A percentile compares a stretch with the other conserved stretches of the same genome.
Conservation (phyloP, 2,797 vertebrate species). For the Alauda arvensis region DNA sequence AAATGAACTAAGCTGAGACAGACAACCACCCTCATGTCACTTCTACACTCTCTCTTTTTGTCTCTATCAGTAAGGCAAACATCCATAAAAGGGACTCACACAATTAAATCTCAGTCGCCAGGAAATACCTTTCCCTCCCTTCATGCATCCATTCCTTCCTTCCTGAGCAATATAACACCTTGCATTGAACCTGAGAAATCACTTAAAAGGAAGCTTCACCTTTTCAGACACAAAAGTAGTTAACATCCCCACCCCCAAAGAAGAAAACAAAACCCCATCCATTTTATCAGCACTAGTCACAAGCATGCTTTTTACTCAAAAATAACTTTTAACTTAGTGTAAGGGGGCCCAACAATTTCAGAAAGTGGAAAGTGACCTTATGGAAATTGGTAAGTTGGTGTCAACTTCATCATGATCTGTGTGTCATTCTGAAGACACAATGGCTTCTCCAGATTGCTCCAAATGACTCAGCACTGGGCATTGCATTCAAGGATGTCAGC, state of each 20-base stretch:
- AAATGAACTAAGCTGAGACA: not conserved
- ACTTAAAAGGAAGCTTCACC: not conserved
- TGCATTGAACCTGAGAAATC: not conserved
- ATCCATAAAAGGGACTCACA: not conserved
- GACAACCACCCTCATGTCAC: not conserved
- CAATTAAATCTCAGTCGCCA: not conserved
- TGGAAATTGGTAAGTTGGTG: not conserved
- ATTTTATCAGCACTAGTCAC: not conserved
- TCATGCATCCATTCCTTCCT: not conserved
- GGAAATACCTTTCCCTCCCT: not conserved
- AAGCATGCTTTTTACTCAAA: not conserved
- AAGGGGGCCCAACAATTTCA: not conserved
- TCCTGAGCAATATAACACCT: not conserved
- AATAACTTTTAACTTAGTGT: not conserved
- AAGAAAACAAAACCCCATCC: not conserved
- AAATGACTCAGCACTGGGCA: not conserved
- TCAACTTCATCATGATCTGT: rapidly evolving
- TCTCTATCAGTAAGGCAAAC: not conserved
- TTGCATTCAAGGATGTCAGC: not conserved
- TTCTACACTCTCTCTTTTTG: not conserved
- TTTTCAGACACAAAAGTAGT: not conserved
- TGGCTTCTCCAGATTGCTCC: not conserved
- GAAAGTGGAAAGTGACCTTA: not conserved
- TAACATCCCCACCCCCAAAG: not conserved
- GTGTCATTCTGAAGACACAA: not conserved